Conservation (phyloP, 2,888 invertebrate species). For the Selenia dentaria region DNA sequence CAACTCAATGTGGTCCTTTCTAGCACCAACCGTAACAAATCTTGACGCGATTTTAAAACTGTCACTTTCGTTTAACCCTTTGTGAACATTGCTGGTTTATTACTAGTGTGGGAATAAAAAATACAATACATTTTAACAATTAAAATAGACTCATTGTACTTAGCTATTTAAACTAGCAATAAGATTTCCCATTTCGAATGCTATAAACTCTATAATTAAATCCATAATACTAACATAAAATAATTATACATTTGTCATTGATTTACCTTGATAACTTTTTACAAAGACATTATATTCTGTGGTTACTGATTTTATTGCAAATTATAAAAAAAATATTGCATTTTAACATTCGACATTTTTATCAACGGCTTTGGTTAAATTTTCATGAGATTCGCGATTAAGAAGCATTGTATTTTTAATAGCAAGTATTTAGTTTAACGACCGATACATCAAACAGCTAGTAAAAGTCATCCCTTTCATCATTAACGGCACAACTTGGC, state of each 20-base stretch:
- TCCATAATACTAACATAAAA: too few species aligned
- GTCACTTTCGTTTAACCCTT: conserved; percentile 72
- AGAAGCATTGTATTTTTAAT: conserved; percentile 50
- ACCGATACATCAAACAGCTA: conserved; percentile 68
- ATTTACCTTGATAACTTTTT: not conserved
- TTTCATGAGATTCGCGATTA: conserved; percentile 17
- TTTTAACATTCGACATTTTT: conserved; percentile 61
- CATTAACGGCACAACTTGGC: conserved; percentile 48
- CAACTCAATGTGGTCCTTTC: conserved; percentile 58
- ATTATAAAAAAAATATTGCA: conserved; percentile 34
- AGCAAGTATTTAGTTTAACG: conserved; percentile 59
- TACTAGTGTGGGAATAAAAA: conserved; percentile 58
- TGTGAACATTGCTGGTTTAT: conserved; percentile 41
- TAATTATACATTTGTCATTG: too few species aligned
- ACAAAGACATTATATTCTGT: conserved; percentile 15
- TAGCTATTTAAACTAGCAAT: too few species aligned
- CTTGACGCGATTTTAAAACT: conserved; percentile 73
- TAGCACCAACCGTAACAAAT: conserved; percentile 68
- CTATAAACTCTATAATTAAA: too few species aligned
- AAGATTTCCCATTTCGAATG: too few species aligned
- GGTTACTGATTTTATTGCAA: conserved; percentile 28
- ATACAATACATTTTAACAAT: not conserved
- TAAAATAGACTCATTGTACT: too few species aligned
- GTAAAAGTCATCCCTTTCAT: conserved; percentile 70
- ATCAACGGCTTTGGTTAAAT: conserved; percentile 27